Evolutionary conservation across 2,888 invertebrate genomes (phyloP).

Genomic region (Cryptophagus acutangulus): DNA sequence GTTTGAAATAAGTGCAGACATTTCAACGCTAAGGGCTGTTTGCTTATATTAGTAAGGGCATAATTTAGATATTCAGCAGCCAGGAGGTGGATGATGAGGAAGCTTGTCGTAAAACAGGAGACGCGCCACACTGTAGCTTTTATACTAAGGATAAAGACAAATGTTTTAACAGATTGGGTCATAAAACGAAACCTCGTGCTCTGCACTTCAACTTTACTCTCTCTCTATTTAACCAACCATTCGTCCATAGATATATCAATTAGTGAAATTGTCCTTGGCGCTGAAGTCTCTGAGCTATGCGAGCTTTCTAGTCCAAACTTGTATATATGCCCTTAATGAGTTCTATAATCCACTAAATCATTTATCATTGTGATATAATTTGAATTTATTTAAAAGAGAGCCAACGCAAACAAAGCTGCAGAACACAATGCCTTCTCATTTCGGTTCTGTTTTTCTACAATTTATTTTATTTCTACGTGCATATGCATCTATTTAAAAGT

Average conservation of each 20-base stretch:
- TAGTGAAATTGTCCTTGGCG: slow-evolving; percentile 1
- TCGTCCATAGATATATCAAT: not conserved
- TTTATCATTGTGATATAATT: no score
- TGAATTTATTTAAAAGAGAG: no score
- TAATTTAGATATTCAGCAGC: slow-evolving; percentile 22
- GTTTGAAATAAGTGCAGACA: slow-evolving; percentile 1
- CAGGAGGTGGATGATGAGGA: slow-evolving; percentile 2
- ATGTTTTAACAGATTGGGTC: slow-evolving; percentile 1
- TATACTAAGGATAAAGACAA: slow-evolving; percentile 1
- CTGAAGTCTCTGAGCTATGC: no score
- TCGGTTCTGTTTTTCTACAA: no score
- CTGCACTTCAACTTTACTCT: slow-evolving; percentile 2
- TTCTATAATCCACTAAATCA: no score
- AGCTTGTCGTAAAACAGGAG: not conserved
- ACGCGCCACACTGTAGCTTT: not conserved
- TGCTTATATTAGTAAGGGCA: slow-evolving; percentile 17
- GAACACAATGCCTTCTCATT: no score
- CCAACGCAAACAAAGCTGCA: no score
- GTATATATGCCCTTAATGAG: no score
- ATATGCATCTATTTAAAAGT: no score
- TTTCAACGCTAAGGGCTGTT: not conserved
- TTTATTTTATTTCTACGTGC: no score
- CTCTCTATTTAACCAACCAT: not conserved
- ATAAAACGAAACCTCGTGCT: not conserved
- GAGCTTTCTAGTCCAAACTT: no score